Evolutionary conservation across 2,113 vertebrate genomes (phyloP), one percentile per base, ranked within the genome.

Genomic region (Morone chrysops): DNA sequence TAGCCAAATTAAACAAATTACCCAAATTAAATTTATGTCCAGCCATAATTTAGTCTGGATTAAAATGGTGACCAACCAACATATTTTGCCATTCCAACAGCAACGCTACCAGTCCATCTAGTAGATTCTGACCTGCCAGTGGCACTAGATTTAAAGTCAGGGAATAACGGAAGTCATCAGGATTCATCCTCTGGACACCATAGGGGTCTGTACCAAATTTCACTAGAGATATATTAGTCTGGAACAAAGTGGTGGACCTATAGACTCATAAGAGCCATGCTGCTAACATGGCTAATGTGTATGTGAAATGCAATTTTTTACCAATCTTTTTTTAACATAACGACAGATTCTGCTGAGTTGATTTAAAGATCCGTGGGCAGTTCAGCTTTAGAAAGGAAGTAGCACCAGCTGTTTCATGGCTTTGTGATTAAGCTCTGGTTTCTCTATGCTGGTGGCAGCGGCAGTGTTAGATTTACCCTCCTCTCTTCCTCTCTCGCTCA

Each of bases 351-450:
- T 6, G 10, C 8, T 56, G 31, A 74, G 68, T 36, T 81, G 83
- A 82, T 81, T 68, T 86, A 63, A 67, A 75, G 51, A 51, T 79
- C 48, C 57, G n/a, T 36, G 38, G 63, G 41, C 16, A 56, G 54
- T 25, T 80, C 71, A 7, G 45, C 76, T 62, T 80, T 38, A 57
- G 65, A 84, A 13, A 83, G 85, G 85, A 91, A 91, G 74, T 83
- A 51, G 53, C 56, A 48, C 62, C 86, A 89, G 89, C 92, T 91
- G 87, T 85, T 63, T 80, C 75, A 89, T 77, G 69, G 73, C 78
- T 84, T 78, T 79, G 50, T 69, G 69, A 83, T 89, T 68, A 80
- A 70, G 80, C 83, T 89, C 75, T 20, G 72, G 85, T 87, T 91
- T 90, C 86, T 56, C 73, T 25, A 45, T 61, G 18, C 22, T 54